Evolutionary conservation across 2,113 vertebrate species (phyloP).

Genomic region (Beaufortia kweichowensis): DNA sequence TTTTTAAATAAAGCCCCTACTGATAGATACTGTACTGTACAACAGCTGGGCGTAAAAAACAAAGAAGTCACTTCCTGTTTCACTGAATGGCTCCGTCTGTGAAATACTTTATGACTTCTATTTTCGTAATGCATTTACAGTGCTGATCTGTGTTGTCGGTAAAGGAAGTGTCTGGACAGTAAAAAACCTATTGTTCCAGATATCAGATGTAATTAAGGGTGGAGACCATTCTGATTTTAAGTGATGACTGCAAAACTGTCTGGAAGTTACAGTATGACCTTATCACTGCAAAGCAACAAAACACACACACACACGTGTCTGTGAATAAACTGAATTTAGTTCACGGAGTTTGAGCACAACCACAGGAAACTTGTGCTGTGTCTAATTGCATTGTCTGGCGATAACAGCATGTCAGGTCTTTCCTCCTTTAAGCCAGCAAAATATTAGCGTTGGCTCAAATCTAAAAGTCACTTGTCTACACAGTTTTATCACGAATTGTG

Average conservation of each 20-base stretch:
- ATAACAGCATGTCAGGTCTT: conserved; percentile 27
- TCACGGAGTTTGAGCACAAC: conserved; percentile 1
- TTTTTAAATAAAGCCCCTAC: no score
- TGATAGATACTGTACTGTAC: background rate
- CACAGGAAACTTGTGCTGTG: conserved; percentile 27
- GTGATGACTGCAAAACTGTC: conserved; percentile 45
- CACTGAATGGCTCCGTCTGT: background rate
- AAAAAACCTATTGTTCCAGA: conserved; percentile 27
- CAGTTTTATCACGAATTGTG: background rate
- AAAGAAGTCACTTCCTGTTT: background rate
- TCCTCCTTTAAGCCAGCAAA: background rate
- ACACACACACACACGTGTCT: background rate
- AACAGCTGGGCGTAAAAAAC: background rate
- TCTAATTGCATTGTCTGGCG: conserved; percentile 17
- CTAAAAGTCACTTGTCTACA: background rate
- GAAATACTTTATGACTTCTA: background rate
- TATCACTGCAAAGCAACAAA: conserved; percentile 20
- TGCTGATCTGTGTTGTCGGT: background rate
- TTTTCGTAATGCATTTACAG: background rate
- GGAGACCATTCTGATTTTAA: conserved; percentile 19
- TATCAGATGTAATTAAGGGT: conserved; percentile 25
- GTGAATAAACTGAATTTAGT: background rate
- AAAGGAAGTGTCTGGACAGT: background rate
- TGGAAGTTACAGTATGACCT: conserved; percentile 41
- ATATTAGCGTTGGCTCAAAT: conserved; percentile 8